Evolutionary conservation across 2,797 vertebrate genomes (phyloP).

Genomic region (Falco rusticolus): DNA sequence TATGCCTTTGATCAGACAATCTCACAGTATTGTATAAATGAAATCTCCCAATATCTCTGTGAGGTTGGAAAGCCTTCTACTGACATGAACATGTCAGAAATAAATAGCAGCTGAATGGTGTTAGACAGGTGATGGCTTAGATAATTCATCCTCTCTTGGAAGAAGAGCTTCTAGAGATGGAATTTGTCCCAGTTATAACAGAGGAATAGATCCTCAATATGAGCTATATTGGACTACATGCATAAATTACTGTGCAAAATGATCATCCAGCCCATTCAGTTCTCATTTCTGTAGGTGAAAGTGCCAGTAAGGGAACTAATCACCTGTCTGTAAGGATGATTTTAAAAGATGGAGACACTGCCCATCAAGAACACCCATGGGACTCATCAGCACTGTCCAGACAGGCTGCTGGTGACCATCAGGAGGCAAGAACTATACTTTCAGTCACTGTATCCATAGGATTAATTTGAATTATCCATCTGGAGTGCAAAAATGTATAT

Average conservation of each 20-base stretch:
- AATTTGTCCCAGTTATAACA: constrained; percentile 39
- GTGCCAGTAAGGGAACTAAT: constrained; percentile 28
- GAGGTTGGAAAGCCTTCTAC: constrained; percentile 54
- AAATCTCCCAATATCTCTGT: constrained; percentile 37
- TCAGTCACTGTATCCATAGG: not conserved
- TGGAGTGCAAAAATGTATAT: not conserved
- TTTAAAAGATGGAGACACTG: constrained; percentile 24
- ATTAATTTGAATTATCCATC: constrained; percentile 14
- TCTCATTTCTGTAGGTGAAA: constrained; percentile 42
- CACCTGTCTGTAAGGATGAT: constrained; percentile 19
- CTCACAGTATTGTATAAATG: constrained; percentile 43
- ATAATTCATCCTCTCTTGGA: constrained; percentile 34
- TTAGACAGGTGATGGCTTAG: constrained; percentile 43
- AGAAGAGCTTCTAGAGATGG: constrained; percentile 4
- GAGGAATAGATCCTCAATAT: constrained; percentile 1
- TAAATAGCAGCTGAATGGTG: constrained; percentile 48
- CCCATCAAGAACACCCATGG: not conserved
- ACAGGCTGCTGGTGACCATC: constrained; percentile 16
- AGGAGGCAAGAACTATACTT: constrained; percentile 9
- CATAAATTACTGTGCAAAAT: constrained; percentile 35
- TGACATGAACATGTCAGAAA: constrained; percentile 29
- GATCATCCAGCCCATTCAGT: not conserved
- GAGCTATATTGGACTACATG: constrained; percentile 31
- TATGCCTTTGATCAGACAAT: constrained; percentile 63
- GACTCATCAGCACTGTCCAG: not conserved